Evolutionary conservation across 2,113 vertebrate genomes (phyloP).

Genomic region (Dendrocopos noguchii): DNA sequence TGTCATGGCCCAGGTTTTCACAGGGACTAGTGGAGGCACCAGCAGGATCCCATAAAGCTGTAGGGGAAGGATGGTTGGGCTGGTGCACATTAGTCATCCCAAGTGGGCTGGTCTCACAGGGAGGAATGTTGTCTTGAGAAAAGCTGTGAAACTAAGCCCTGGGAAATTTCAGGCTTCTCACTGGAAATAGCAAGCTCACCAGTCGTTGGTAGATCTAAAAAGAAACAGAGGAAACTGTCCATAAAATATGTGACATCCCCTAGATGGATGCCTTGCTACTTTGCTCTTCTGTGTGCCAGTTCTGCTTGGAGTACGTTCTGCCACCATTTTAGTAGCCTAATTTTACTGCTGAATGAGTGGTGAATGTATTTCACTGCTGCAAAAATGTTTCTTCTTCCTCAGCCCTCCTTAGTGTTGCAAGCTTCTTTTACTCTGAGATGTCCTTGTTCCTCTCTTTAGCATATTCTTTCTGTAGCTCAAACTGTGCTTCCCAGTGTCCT

Average conservation of each 20-base stretch:
- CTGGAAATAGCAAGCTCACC: conserved; percentile 2
- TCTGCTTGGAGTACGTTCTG: background rate
- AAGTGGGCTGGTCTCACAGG: background rate
- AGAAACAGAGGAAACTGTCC: background rate
- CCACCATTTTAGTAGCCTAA: background rate
- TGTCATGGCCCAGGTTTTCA: background rate
- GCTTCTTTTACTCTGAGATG: background rate
- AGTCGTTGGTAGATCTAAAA: background rate
- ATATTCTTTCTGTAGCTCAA: background rate
- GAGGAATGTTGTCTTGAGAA: background rate
- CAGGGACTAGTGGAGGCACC: background rate
- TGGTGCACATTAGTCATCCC: background rate
- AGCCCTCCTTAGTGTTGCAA: background rate
- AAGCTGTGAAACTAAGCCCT: conserved; percentile 1
- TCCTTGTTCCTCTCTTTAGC: background rate
- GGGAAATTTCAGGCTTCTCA: background rate
- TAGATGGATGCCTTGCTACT: background rate
- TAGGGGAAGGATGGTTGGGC: background rate
- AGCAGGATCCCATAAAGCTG: background rate
- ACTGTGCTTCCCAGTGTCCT: background rate
- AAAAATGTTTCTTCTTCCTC: background rate
- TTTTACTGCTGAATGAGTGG: background rate
- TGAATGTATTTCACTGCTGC: background rate
- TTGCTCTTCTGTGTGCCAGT: background rate
- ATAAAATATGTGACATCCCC: background rate